phyloP scores from a whole-genome alignment of 2,888 invertebrate species.

The Macrophya annulata region DNA sequence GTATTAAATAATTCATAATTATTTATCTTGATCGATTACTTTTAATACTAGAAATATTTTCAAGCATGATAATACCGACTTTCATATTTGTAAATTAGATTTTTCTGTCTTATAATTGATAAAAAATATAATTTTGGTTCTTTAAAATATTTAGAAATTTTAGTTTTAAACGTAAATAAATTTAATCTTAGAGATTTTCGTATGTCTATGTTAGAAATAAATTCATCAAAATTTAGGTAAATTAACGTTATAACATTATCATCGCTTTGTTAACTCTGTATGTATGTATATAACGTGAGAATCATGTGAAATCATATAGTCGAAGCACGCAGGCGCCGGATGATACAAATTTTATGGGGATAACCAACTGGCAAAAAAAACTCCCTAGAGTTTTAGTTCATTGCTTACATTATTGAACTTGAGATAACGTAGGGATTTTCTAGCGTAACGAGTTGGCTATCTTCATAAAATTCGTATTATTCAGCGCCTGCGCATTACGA shows the following conservation, averaged over 20 bases:
- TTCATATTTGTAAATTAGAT: background rate
- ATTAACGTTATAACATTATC: background rate
- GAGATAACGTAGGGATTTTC: too few species aligned
- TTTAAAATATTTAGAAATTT: background rate
- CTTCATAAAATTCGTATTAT: too few species aligned
- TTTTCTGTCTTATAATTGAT: background rate
- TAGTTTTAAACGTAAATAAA: background rate
- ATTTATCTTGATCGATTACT: background rate
- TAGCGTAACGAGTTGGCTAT: too few species aligned
- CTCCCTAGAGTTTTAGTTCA: too few species aligned
- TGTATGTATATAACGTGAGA: background rate
- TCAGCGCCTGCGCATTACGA: too few species aligned
- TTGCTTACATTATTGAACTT: too few species aligned
- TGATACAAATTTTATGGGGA: background rate
- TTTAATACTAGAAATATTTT: constrained; percentile 24
- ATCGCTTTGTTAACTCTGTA: constrained; percentile 16
- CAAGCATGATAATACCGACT: constrained; percentile 6
- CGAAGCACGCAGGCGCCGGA: too few species aligned
- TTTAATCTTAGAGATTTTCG: too few species aligned
- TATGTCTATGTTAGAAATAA: background rate
- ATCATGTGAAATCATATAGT: too few species aligned
- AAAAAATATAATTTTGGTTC: background rate
- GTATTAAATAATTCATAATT: background rate
- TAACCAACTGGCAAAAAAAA: too few species aligned
- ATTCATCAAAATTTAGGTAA: background rate